phyloP scores from a whole-genome alignment of 2,113 vertebrate species.

The Anolis carolinensis region DNA sequence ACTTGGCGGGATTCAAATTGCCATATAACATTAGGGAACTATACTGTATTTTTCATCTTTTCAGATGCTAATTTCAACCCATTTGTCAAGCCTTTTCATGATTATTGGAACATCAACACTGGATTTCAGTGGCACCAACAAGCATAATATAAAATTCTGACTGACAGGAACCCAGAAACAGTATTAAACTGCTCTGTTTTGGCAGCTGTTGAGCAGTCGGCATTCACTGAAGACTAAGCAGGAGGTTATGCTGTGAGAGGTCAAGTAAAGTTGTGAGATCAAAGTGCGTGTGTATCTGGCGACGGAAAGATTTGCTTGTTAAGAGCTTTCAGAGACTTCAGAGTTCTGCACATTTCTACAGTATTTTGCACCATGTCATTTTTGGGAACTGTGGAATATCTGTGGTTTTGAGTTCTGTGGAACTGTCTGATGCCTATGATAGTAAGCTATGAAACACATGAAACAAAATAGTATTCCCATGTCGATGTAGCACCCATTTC shows the following conservation, averaged over 20 bases:
- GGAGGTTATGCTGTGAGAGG: neutral
- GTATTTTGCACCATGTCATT: neutral
- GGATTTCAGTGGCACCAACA: neutral
- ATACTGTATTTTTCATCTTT: neutral
- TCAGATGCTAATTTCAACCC: neutral
- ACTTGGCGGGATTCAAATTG: neutral
- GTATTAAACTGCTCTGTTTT: neutral
- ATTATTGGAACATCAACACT: neutral
- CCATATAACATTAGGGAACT: neutral
- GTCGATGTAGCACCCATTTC: neutral
- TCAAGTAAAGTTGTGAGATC: neutral
- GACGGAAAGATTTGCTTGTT: neutral
- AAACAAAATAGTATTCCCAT: neutral
- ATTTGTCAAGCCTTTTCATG: neutral
- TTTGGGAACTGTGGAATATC: neutral
- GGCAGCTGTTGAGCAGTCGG: conserved; percentile 10
- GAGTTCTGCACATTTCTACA: neutral
- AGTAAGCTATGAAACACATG: neutral
- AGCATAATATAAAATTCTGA: neutral
- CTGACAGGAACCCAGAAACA: neutral
- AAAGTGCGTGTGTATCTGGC: neutral
- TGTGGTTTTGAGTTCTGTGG: neutral
- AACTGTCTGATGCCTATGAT: neutral
- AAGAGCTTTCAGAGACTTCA: neutral
- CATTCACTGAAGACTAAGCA: neutral